Evolutionary conservation across 2,797 vertebrate species (phyloP).

Genomic region (Acanthurus tractus): DNA sequence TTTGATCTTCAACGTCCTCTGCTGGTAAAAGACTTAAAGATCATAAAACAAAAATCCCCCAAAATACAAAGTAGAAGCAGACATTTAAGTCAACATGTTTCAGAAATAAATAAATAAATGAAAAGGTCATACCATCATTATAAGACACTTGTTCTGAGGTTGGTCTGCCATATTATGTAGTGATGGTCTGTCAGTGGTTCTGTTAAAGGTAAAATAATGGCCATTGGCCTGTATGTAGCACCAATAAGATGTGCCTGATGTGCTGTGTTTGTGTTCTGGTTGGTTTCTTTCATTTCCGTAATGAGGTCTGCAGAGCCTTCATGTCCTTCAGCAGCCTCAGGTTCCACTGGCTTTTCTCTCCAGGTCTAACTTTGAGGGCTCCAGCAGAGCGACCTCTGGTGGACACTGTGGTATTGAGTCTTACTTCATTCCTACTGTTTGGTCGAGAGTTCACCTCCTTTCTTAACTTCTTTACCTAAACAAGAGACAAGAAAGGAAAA

Average conservation of each 20-base stretch:
- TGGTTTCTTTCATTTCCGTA: slow-evolving; percentile 83
- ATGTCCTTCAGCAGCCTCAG: slow-evolving; percentile 93
- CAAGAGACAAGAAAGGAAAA: background rate
- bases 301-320: slow-evolving; percentile 92
- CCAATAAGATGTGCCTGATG: background rate
- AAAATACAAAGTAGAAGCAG: background rate
- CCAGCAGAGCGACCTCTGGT: slow-evolving; percentile 79
- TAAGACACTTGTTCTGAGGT: background rate
- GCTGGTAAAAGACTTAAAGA: slow-evolving; percentile 19
- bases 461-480: slow-evolving; percentile 89
- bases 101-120: background rate
- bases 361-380: slow-evolving; percentile 83
- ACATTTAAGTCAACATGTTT: background rate
- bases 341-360: slow-evolving; percentile 89
- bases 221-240: slow-evolving; percentile 17
- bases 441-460: slow-evolving; percentile 77
- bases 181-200: background rate
- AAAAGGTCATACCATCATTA: background rate
- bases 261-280: slow-evolving; percentile 23
- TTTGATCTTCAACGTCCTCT: background rate
- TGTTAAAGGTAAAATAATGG: slow-evolving; percentile 11
- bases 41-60: background rate
- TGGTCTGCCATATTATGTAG: background rate
- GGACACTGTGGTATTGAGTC: slow-evolving; percentile 72
- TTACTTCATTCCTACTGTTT: slow-evolving; percentile 66